Evolutionary conservation across 2,113 vertebrate species (phyloP).

Genomic region (Neodontobutis hainanensis): DNA sequence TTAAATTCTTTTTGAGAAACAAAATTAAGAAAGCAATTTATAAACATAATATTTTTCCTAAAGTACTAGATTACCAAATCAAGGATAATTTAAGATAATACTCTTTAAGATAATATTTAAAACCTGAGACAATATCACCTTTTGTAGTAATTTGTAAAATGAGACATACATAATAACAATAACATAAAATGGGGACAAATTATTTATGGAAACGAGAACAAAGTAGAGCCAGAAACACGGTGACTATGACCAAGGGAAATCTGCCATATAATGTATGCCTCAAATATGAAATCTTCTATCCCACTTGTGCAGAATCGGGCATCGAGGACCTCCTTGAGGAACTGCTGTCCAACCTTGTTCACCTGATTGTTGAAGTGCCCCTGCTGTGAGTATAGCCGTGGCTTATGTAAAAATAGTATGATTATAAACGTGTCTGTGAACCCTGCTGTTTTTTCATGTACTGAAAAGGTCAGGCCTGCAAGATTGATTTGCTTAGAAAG

Average conservation of each 20-base stretch:
- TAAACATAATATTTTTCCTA: too few species aligned
- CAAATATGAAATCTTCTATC: constrained; percentile 25
- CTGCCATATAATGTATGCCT: constrained; percentile 24
- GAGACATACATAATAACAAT: background rate
- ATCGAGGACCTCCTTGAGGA: constrained; percentile 93
- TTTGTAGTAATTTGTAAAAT: too few species aligned
- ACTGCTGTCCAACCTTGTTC: constrained; percentile 90
- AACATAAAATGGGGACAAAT: constrained; percentile 10
- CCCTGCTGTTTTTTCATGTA: constrained; percentile 1
- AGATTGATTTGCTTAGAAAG: background rate
- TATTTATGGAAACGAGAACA: background rate
- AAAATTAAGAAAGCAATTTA: too few species aligned
- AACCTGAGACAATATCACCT: too few species aligned
- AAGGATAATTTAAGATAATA: too few species aligned
- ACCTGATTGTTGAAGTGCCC: constrained; percentile 94
- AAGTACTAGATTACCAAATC: too few species aligned
- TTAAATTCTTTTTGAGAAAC: too few species aligned
- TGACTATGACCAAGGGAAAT: constrained; percentile 13
- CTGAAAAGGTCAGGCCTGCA: constrained; percentile 22
- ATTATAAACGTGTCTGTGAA: background rate
- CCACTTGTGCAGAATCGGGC: constrained; percentile 71
- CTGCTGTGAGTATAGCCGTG: constrained; percentile 88
- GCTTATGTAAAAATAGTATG: background rate
- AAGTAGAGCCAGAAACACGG: constrained; percentile 5
- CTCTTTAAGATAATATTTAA: too few species aligned